Percentiles rank a stretch among this genome's conserved stretches.
These are phyloP conservation scores for Caprella mutica DNA, from an alignment of 2,888 invertebrate genomes.

Conservation along the genomic window DNA sequence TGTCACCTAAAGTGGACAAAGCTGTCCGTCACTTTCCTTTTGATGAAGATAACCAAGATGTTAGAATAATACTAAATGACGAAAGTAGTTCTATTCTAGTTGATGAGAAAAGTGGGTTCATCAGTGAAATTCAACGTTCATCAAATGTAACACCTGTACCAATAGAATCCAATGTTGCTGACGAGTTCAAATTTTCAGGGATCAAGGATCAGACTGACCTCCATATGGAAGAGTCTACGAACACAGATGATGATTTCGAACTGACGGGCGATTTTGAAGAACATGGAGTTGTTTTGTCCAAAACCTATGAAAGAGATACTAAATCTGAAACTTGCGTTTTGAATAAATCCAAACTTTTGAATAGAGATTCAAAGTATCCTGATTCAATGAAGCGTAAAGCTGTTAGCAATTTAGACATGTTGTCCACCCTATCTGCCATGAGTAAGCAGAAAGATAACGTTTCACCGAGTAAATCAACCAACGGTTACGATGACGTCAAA, in stretches of 20 bases:
- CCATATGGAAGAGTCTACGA: background rate
- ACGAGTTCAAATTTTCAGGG: constrained; percentile 24
- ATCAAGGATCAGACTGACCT: constrained; percentile 9
- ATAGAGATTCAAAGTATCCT: background rate
- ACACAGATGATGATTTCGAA: background rate
- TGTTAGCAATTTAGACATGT: background rate
- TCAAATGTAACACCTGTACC: constrained; percentile 10
- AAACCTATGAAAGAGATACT: background rate
- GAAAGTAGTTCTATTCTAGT: constrained; percentile 10
- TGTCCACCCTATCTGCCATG: constrained; percentile 2
- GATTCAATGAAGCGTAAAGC: background rate
- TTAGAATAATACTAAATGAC: background rate
- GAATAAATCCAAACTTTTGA: background rate
- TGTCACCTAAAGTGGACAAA: background rate
- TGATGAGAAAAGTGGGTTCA: constrained; percentile 13
- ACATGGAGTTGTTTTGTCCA: constrained; percentile 1
- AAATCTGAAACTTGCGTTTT: background rate
- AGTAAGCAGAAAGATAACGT: too few relatives aligned
- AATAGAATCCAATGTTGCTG: constrained; percentile 8
- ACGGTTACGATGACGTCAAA: too few relatives aligned
- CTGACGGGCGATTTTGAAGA: constrained; percentile 4
- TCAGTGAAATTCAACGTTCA: constrained; percentile 14
- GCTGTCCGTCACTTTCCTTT: background rate
- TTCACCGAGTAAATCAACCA: too few relatives aligned
- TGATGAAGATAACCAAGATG: background rate